Conservation (phyloP, 2,113 vertebrate genomes). For the Hassar affinis region DNA sequence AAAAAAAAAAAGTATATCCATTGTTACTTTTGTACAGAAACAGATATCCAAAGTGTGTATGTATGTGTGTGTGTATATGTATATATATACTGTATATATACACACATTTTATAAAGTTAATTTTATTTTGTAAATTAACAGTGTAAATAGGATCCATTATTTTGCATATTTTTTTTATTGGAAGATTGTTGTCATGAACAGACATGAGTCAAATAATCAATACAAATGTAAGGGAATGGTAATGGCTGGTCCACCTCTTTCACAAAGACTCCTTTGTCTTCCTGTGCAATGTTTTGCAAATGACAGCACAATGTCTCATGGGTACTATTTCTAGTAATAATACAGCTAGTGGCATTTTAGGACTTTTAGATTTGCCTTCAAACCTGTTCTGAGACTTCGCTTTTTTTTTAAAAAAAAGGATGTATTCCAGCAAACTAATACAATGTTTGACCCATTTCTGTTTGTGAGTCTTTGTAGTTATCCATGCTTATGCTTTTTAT, state of each 20-base stretch:
- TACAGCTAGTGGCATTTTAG: background rate
- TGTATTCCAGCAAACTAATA: conserved; percentile 1
- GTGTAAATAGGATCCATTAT: conserved; percentile 81
- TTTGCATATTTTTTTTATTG: conserved; percentile 73
- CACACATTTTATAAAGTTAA: conserved; percentile 77
- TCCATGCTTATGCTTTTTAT: conserved; percentile 51
- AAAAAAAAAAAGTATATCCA: conserved; percentile 35
- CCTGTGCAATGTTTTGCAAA: conserved; percentile 8
- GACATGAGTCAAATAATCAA: conserved; percentile 49
- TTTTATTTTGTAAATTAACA: conserved; percentile 89
- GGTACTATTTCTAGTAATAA: background rate
- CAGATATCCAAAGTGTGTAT: conserved; percentile 11
- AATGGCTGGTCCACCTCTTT: conserved; percentile 43
- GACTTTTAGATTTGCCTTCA: background rate
- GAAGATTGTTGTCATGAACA: conserved; percentile 62
- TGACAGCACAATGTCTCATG: background rate
- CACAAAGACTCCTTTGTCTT: conserved; percentile 29
- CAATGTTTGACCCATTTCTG: conserved; percentile 20
- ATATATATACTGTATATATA: too few species aligned
- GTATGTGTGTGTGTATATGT: conserved; percentile 18
- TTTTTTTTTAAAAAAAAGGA: background rate
- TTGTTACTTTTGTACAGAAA: conserved; percentile 51
- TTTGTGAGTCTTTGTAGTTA: conserved; percentile 70
- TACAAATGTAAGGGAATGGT: conserved; percentile 18
- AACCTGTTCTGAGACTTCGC: background rate